These are phyloP conservation scores for Smithornis capensis DNA, from an alignment of 2,113 vertebrate genomes.

Conservation along the genomic window DNA sequence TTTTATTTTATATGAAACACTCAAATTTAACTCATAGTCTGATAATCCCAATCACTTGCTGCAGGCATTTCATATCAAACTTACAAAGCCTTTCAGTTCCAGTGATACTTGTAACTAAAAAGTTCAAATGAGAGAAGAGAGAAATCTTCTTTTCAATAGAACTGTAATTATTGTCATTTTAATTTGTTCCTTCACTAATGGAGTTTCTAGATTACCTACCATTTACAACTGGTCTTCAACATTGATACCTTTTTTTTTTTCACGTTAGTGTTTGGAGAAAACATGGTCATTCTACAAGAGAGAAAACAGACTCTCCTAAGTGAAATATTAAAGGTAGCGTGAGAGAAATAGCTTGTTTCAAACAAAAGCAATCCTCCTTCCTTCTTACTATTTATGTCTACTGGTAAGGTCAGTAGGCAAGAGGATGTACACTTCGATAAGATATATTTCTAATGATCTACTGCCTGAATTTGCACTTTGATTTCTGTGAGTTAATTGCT, in stretches of 20 bases:
- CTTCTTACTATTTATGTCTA: background rate
- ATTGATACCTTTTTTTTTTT: slow-evolving; percentile 59
- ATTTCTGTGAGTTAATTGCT: background rate
- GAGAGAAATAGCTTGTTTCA: background rate
- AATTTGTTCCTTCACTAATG: background rate
- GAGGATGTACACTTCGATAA: background rate
- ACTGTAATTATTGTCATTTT: background rate
- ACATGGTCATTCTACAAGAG: slow-evolving; percentile 75
- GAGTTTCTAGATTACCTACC: slow-evolving; percentile 57
- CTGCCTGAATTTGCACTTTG: background rate
- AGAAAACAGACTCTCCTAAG: background rate
- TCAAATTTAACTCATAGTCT: background rate
- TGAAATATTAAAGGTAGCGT: background rate
- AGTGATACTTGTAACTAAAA: background rate
- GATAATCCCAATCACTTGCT: background rate
- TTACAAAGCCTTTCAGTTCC: background rate
- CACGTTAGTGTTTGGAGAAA: slow-evolving; percentile 76
- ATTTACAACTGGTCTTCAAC: slow-evolving; percentile 34
- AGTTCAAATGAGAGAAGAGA: background rate
- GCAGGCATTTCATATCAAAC: background rate
- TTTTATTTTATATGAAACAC: background rate
- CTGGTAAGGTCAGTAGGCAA: background rate
- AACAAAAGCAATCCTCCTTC: background rate
- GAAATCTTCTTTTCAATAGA: background rate
- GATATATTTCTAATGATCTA: background rate